These are phyloP conservation scores for Umimayanthus kanabou DNA, from an alignment of 92 coral and sea anemone genomes.

Conservation along the genomic window DNA sequence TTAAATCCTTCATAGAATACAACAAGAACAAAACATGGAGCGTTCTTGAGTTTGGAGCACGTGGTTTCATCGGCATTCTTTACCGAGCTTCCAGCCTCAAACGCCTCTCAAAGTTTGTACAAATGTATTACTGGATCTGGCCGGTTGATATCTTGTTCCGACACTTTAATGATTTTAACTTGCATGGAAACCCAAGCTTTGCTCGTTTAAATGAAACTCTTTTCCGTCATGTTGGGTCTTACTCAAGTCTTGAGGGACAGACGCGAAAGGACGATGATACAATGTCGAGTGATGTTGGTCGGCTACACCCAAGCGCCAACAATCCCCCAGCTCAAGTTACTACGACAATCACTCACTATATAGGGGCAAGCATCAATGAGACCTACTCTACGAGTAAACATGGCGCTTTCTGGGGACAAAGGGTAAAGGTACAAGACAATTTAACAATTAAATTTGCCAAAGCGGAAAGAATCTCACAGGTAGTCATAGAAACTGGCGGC, in stretches of 20 bases:
- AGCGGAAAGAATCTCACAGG: constrained; percentile 37
- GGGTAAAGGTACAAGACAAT: constrained; percentile 48
- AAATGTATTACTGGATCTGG: constrained; percentile 78
- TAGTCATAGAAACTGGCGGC: constrained; percentile 69
- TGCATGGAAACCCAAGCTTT: constrained; percentile 66
- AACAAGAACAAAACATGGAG: constrained; percentile 64
- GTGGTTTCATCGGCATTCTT: constrained; percentile 84
- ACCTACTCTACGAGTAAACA: constrained; percentile 49
- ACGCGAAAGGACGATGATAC: constrained; percentile 59
- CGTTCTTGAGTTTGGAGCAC: constrained; percentile 75
- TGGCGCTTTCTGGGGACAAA: constrained; percentile 68
- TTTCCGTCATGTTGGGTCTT: constrained; percentile 69
- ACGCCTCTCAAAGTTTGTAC: constrained; percentile 64
- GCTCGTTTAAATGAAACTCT: constrained; percentile 62
- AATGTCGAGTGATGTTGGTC: background rate
- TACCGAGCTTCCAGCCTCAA: constrained; percentile 59
- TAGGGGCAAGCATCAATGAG: constrained; percentile 21
- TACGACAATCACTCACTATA: constrained; percentile 47
- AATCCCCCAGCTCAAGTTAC: constrained; percentile 62
- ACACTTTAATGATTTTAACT: constrained; percentile 72
- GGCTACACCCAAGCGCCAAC: constrained; percentile 53
- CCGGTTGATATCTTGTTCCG: constrained; percentile 77
- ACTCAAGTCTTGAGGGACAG: constrained; percentile 70
- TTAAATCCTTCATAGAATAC: constrained; percentile 56
- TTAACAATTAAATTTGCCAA: constrained; percentile 50